Base-by-base conservation (phyloP, 1,140 invertebrate species). In the Zaprionus gabonicus region DNA sequence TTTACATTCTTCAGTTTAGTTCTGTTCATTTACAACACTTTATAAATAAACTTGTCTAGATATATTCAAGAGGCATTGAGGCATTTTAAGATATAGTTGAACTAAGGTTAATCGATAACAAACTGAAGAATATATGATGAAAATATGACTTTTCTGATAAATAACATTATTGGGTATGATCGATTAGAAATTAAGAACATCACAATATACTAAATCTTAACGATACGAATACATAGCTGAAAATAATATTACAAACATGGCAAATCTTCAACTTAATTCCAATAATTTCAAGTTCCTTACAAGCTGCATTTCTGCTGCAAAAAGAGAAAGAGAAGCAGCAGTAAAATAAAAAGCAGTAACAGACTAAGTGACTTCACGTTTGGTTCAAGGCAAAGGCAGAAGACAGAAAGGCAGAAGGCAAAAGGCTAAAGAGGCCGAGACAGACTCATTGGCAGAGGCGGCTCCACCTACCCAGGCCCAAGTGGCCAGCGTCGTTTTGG, bases 401-500 rank as follows among this genome's bases (percentile, higher is more conserved):
- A 46, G 20, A 3, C 64, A 17, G 46, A 36, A 60, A 57, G 27
- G 28, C 10, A 53, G 13, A 27, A 17, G n/a, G 28, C 10, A 53
- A 17, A 27, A 17, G n/a, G 44, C 44, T 25, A n/a, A 36, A 15
- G 46, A 34, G 65, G 65, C 13, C 44, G 34, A 64, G 62, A n/a
- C 49, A 58, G 56, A 64, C 20, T 25, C 38, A 27, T 28, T 38
- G 46, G 36, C 84, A 27, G 36, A 56, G 46, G 36, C 84, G 73
- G 85, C 85, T 88, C 85, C 84, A 81, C 84, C 81, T 88, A 76
- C 81, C 66, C 51, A 58, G 9, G 36, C 51, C 38, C n/a, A 46
- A 73, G 66, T 57, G 59, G 25, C 34, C 62, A 82, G 53, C 83
- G 83, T 83, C 83, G 74, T 67, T 68, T 60, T 88, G 85, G 84